phyloP scores from a whole-genome alignment of 1,140 invertebrate genomes.

The Mycetomoellerius zeteki region DNA sequence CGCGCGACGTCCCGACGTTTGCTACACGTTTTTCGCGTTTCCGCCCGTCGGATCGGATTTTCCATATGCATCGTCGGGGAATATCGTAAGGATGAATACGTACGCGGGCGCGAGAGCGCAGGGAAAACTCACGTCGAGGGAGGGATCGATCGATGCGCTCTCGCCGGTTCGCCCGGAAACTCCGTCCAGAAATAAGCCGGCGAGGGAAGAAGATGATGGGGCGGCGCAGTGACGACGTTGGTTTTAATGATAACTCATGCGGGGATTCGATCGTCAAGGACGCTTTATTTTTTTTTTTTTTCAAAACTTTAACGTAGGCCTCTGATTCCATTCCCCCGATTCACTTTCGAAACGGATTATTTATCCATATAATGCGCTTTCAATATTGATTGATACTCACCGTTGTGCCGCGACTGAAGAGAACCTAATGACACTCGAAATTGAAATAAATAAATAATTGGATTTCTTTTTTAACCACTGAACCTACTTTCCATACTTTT shows the following conservation, averaged over 20 bases:
- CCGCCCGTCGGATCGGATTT: conserved; percentile 42
- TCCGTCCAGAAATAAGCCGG: conserved; percentile 61
- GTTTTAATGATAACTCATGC: conserved; percentile 20
- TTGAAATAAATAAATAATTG: conserved; percentile 15
- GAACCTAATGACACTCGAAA: not conserved
- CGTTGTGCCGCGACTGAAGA: not conserved
- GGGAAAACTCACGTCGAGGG: conserved; percentile 36
- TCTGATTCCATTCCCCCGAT: too few species aligned
- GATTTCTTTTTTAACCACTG: not conserved
- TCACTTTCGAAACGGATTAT: conserved; percentile 20
- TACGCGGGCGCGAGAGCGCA: conserved; percentile 2
- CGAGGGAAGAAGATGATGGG: conserved; percentile 30
- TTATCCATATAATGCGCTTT: conserved; percentile 11
- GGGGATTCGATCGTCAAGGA: conserved; percentile 58
- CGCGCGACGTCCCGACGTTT: not conserved
- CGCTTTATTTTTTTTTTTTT: conserved; percentile 12
- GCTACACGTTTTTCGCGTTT: conserved; percentile 36
- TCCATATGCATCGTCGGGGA: conserved; percentile 28
- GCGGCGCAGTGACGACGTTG: not conserved
- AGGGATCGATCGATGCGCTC: conserved; percentile 64
- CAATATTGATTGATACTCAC: not conserved
- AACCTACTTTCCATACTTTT: not conserved
- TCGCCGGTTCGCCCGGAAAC: conserved; percentile 47
- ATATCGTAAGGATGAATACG: conserved; percentile 48
- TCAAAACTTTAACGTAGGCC: not conserved